Evolutionary conservation across 2,113 vertebrate genomes (phyloP).

Genomic region (Mesembrinibis cayennensis): DNA sequence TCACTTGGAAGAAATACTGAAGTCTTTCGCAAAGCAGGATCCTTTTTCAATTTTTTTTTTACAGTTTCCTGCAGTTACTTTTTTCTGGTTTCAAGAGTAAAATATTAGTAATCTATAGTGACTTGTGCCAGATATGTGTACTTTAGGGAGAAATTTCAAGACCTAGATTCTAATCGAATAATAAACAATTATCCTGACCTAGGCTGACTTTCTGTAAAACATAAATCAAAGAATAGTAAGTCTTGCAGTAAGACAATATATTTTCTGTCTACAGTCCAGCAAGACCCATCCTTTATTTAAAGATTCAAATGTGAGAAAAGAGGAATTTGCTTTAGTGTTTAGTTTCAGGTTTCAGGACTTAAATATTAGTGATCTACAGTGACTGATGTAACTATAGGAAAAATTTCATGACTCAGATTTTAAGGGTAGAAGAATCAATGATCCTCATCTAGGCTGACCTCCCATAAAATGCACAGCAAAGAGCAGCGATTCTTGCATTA

Average conservation of each 20-base stretch:
- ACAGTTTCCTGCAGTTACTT: neutral
- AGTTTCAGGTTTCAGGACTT: neutral
- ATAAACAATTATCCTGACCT: neutral
- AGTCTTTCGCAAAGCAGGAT: neutral
- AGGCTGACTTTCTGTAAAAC: neutral
- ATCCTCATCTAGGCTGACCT: neutral
- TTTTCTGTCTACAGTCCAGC: neutral
- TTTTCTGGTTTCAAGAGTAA: neutral
- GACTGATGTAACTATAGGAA: neutral
- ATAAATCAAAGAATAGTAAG: neutral
- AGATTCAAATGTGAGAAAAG: neutral
- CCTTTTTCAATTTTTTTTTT: neutral
- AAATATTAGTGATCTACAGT: neutral
- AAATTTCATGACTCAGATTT: neutral
- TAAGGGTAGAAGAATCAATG: neutral
- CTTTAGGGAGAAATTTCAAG: neutral
- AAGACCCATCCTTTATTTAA: neutral
- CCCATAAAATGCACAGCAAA: neutral
- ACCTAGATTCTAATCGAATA: neutral
- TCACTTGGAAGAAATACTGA: rapidly evolving
- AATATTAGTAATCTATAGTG: neutral
- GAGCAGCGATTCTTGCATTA: rapidly evolving
- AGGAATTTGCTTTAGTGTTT: neutral
- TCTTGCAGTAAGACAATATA: neutral
- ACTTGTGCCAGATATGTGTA: neutral